phyloP scores from a whole-genome alignment of 2,797 vertebrate species.

The Poeciliopsis paucimaculata region DNA sequence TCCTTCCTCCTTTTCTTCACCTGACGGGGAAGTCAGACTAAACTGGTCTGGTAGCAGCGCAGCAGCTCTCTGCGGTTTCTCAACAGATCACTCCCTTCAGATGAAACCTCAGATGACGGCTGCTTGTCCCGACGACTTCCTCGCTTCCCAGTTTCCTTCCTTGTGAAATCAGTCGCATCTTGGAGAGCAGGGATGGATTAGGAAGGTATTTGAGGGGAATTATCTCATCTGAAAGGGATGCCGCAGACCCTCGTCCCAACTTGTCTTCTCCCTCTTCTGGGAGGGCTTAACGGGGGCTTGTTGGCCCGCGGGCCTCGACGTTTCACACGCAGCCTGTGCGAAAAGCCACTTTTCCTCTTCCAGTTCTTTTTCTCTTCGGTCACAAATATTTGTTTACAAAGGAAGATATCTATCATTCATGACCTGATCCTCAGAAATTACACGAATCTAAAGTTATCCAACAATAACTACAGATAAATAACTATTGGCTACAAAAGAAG shows the following conservation, averaged over 20 bases:
- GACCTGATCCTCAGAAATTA: background rate
- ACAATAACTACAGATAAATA: background rate
- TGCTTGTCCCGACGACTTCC: slow-evolving; percentile 18
- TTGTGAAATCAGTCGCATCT: slow-evolving; percentile 8
- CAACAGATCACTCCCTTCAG: slow-evolving; percentile 7
- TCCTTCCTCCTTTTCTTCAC: slow-evolving; percentile 11
- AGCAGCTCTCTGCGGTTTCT: background rate
- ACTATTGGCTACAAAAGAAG: too few species aligned
- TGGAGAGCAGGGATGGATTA: slow-evolving; percentile 26
- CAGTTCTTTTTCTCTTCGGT: slow-evolving; percentile 18
- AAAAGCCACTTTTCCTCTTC: slow-evolving; percentile 43
- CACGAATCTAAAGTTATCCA: background rate
- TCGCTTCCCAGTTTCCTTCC: slow-evolving; percentile 17
- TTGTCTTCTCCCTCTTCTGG: slow-evolving; percentile 50
- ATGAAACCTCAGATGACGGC: slow-evolving; percentile 12
- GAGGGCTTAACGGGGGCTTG: slow-evolving; percentile 47
- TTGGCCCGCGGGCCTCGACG: slow-evolving; percentile 57
- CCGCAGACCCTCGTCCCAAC: slow-evolving; percentile 56
- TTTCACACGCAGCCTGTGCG: slow-evolving; percentile 33
- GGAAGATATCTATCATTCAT: background rate
- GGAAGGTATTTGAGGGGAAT: slow-evolving; percentile 50
- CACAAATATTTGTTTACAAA: slow-evolving; percentile 18
- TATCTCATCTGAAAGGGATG: slow-evolving; percentile 72
- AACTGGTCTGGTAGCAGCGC: slow-evolving; percentile 10
- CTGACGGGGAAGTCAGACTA: slow-evolving; percentile 38